Base-by-base conservation (phyloP, 2,113 vertebrate species). In the Pomatorhinus ruficollis region DNA sequence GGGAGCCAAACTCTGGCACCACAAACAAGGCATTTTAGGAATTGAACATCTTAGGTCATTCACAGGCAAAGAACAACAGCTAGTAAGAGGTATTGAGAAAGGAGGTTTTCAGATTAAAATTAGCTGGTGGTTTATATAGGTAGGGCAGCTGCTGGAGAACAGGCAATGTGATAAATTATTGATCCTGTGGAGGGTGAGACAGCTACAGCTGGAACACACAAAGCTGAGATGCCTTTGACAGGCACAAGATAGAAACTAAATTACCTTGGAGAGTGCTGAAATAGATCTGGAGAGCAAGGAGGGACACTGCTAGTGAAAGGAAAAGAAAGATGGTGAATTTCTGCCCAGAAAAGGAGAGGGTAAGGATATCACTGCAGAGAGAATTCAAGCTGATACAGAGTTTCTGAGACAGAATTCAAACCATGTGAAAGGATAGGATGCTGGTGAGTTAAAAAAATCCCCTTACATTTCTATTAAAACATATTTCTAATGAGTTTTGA, bases 361-460 rank as follows among this genome's bases (percentile, higher is more conserved):
- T 25, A 31, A 86, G n/a, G 47, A 11, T 33, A 27, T 10, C 60
- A 54, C 16, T 47, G 14, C 44, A 80, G 35, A 63, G 35, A 80
- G 68, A 69, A 60, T 20, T 59, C 68, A 87, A 74, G 50, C 14
- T 61, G 45, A 61, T 28, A 52, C 45, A 59, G 27, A 40, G 15
- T 52, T 60, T 15, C 37, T 33, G 22, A 87, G 35, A 31, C 6
- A 69, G 50, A 52, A 47, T 20, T n/a, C 45, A 91, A 83, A 53
- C 8, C 12, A 61, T 7, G 8, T 53, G 31, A 78, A 78, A 63
- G 12, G 19, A 31, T 15, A 50, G 6, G 11, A 6, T 2, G 2
- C 21, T 24, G 2, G 2, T 8, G 2, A 24, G 1, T 53, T 66
- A 14, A 87, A 59, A 71, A 45, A 40, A 22, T 0, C 1, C 7